phyloP scores from a whole-genome alignment of 2,797 vertebrate species.

The Neosilurus hyrtlii region DNA sequence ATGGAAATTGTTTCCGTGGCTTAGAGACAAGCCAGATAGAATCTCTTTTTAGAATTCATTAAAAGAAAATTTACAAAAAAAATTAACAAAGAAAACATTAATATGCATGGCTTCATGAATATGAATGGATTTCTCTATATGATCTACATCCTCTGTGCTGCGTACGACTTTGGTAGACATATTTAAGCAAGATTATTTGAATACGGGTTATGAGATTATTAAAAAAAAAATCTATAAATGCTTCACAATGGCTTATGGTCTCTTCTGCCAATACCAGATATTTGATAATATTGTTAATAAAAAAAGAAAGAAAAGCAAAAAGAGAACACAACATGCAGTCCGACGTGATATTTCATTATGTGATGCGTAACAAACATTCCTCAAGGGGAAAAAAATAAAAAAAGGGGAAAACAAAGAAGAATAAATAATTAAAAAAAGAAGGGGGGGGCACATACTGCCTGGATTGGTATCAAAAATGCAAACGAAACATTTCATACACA shows the following conservation, averaged over 20 bases:
- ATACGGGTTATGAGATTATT: slow-evolving; percentile 15
- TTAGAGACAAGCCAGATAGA: not conserved
- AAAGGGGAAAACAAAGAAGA: no score
- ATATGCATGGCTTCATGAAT: not conserved
- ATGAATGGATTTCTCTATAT: slow-evolving; percentile 2
- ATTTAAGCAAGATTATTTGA: slow-evolving; percentile 40
- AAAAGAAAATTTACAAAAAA: not conserved
- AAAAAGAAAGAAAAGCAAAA: not conserved
- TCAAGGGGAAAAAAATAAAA: no score
- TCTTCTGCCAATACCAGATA: slow-evolving; percentile 3
- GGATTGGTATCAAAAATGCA: slow-evolving; percentile 61
- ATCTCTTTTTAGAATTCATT: not conserved
- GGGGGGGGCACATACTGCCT: slow-evolving; percentile 38
- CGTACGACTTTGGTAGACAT: slow-evolving; percentile 33
- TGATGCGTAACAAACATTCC: not conserved
- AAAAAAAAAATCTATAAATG: slow-evolving; percentile 9
- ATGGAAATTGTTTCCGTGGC: not conserved
- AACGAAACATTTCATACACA: slow-evolving; percentile 13
- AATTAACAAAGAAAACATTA: not conserved
- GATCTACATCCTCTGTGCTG: slow-evolving; percentile 30
- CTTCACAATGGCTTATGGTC: slow-evolving; percentile 32
- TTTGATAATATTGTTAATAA: not conserved
- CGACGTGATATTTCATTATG: not conserved
- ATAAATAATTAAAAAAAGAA: no score
- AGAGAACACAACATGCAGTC: not conserved